phyloP scores from a whole-genome alignment of 2,113 vertebrate genomes.

The Dromiciops gliroides region DNA sequence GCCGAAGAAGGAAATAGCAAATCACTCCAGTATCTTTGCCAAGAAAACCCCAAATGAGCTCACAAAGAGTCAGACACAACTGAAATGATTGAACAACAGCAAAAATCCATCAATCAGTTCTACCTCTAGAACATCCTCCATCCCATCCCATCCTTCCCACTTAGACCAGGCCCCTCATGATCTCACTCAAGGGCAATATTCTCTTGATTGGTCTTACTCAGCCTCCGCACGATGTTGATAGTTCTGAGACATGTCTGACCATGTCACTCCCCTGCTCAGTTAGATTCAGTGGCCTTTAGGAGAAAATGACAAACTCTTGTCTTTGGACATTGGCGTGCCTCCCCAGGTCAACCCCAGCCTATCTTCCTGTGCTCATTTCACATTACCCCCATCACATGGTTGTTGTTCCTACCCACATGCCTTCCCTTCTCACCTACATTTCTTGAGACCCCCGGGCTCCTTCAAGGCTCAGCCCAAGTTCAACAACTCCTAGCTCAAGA shows the following conservation, averaged over 20 bases:
- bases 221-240: neutral
- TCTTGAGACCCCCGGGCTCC: too few species aligned
- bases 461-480: too few species aligned
- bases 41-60: neutral
- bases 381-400: too few species aligned
- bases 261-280: neutral
- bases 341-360: neutral
- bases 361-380: neutral
- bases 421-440: too few species aligned
- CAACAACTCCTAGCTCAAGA: too few species aligned
- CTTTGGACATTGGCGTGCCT: neutral
- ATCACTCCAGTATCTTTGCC: neutral
- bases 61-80: neutral
- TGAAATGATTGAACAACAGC: neutral
- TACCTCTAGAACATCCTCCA: neutral
- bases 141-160: neutral
- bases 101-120: neutral
- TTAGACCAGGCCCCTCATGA: neutral
- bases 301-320: neutral
- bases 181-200: neutral
- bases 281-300: neutral
- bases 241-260: neutral
- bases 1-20: neutral
- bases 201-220: too few species aligned
- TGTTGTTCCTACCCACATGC: too few species aligned